Percentiles rank a stretch among this genome's conserved stretches.
phyloP scores from a whole-genome alignment of 2,797 vertebrate species.

The Sebastiscus albofasciatus region DNA sequence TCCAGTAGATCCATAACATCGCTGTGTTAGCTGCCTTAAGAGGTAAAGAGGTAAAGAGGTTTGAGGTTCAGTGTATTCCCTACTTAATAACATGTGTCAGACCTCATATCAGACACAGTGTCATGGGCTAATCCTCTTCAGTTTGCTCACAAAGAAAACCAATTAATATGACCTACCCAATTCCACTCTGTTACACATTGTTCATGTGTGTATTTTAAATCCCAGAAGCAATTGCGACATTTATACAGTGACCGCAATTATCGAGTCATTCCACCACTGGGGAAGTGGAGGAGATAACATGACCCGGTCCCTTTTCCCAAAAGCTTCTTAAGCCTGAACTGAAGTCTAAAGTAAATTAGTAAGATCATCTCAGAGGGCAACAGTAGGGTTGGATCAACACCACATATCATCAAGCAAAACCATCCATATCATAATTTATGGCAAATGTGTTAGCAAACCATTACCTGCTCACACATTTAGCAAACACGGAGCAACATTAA shows the following conservation, averaged over 20 bases:
- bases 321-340: conserved; percentile 10
- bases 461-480: not conserved
- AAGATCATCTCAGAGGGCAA: not conserved
- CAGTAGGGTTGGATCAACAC: not conserved
- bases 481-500: not conserved
- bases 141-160: conserved; percentile 20
- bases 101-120: conserved; percentile 24
- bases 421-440: not conserved
- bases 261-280: conserved; percentile 5
- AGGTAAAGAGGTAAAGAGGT: conserved; percentile 14
- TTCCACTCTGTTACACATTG: conserved; percentile 5
- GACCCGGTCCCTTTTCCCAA: conserved; percentile 10
- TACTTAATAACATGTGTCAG: conserved; percentile 30
- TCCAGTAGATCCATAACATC: not conserved
- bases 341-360: not conserved
- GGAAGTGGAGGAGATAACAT: conserved; percentile 6
- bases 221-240: conserved; percentile 32
- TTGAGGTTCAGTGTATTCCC: conserved; percentile 19
- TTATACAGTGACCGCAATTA: conserved; percentile 34
- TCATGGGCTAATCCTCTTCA: conserved; percentile 28
- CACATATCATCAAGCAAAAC: not conserved
- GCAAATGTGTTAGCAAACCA: not conserved
- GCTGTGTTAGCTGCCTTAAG: not conserved
- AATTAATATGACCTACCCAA: conserved; percentile 1
- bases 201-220: conserved; percentile 24